Evolutionary conservation across 2,888 invertebrate genomes (phyloP).

Genomic region (Spisula solida): DNA sequence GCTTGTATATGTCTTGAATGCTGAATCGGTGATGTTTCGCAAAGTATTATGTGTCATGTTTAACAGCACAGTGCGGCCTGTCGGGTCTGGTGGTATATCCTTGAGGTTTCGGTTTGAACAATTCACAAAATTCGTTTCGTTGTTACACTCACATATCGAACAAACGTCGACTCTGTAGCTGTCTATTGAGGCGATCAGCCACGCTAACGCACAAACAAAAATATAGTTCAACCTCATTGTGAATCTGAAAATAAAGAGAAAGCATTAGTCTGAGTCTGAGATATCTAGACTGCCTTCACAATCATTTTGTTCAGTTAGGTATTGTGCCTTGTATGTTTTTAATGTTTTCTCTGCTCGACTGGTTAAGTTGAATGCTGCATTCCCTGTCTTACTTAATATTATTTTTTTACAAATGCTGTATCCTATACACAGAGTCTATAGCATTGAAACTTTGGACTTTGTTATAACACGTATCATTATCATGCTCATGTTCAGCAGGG

Average conservation of each 20-base stretch:
- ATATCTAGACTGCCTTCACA: no score
- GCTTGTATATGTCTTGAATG: neutral
- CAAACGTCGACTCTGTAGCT: neutral
- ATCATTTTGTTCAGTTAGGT: no score
- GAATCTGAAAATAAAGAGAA: neutral
- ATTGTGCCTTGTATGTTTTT: no score
- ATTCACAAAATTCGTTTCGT: neutral
- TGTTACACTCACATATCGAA: conserved; percentile 16
- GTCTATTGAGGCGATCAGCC: neutral
- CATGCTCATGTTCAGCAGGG: no score
- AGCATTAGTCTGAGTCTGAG: neutral
- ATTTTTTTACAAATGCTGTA: no score
- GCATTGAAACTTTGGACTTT: no score
- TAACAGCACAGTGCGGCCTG: neutral
- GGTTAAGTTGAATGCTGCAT: no score
- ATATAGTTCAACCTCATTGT: neutral
- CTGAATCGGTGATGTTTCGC: neutral
- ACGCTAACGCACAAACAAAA: neutral
- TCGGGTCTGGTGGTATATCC: conserved; percentile 11
- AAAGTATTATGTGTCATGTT: conserved; percentile 23
- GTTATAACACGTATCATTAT: no score
- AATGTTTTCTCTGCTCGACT: no score
- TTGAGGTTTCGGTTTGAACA: neutral
- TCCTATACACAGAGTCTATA: no score
- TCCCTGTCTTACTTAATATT: no score